Evolutionary conservation across 2,113 vertebrate species (phyloP).

Genomic region (Heterochromis multidens): DNA sequence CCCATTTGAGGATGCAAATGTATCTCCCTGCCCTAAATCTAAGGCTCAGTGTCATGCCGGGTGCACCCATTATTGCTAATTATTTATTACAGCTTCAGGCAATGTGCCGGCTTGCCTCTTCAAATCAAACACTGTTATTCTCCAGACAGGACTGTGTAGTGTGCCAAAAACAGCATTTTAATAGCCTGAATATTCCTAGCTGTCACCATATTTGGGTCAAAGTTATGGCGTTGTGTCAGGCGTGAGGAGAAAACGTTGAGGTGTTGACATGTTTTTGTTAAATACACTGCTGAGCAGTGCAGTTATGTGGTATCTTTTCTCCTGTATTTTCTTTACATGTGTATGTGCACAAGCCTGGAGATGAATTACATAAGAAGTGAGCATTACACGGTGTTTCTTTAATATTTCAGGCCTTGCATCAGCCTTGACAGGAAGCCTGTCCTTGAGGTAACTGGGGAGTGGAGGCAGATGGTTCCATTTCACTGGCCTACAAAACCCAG

Average conservation of each 20-base stretch:
- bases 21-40: constrained; percentile 48
- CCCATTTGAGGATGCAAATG: constrained; percentile 46
- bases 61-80: constrained; percentile 70
- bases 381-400: constrained; percentile 37
- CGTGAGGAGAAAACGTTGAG: neutral
- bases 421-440: constrained; percentile 17
- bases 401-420: constrained; percentile 59
- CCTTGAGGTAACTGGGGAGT: neutral
- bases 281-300: neutral
- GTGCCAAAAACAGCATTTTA: constrained; percentile 33
- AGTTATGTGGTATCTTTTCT: neutral
- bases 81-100: constrained; percentile 69
- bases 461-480: neutral
- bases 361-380: constrained; percentile 30
- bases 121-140: constrained; percentile 64
- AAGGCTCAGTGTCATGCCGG: constrained; percentile 42
- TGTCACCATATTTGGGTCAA: constrained; percentile 52
- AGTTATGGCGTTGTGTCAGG: neutral
- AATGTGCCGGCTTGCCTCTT: constrained; percentile 32
- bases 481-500: neutral
- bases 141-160: constrained; percentile 34
- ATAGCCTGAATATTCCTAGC: constrained; percentile 35
- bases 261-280: neutral
- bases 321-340: neutral
- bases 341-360: neutral